phyloP scores from a whole-genome alignment of 2,797 vertebrate genomes.

The Danio tinwini region DNA sequence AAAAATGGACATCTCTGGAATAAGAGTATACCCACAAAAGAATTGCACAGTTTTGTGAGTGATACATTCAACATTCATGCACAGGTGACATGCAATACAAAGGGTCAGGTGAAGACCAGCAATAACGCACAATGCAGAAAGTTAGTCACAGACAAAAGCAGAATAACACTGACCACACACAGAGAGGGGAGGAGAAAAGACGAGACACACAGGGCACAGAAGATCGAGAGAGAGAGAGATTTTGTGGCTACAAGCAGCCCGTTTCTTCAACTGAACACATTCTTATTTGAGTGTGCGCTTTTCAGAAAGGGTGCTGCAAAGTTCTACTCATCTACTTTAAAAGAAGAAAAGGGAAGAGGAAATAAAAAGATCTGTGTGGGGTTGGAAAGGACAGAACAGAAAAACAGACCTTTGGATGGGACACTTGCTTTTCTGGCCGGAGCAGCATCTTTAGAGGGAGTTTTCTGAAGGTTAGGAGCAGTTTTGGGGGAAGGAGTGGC shows the following conservation, averaged over 20 bases:
- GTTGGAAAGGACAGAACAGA: slow-evolving; percentile 59
- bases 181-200: slow-evolving; percentile 46
- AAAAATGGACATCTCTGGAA: slow-evolving; percentile 22
- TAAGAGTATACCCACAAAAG: slow-evolving; percentile 33
- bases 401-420: slow-evolving; percentile 69
- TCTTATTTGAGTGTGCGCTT: slow-evolving; percentile 51
- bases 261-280: slow-evolving; percentile 62
- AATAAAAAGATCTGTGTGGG: slow-evolving; percentile 44
- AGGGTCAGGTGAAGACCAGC: slow-evolving; percentile 55
- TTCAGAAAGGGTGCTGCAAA: slow-evolving; percentile 60
- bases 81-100: slow-evolving; percentile 59
- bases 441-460: slow-evolving; percentile 62
- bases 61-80: slow-evolving; percentile 61
- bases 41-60: slow-evolving; percentile 45
- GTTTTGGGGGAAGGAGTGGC: slow-evolving; percentile 55
- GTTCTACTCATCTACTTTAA: slow-evolving; percentile 55
- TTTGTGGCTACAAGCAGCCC: slow-evolving; percentile 63
- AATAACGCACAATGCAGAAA: slow-evolving; percentile 48
- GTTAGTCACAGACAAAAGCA: slow-evolving; percentile 60
- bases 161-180: slow-evolving; percentile 51
- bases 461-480: slow-evolving; percentile 62
- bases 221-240: slow-evolving; percentile 44
- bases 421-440: slow-evolving; percentile 64
- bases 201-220: slow-evolving; percentile 45
- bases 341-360: slow-evolving; percentile 48